Base-by-base conservation (phyloP, 2,888 invertebrate genomes). In the Chloroclysta siterata region DNA sequence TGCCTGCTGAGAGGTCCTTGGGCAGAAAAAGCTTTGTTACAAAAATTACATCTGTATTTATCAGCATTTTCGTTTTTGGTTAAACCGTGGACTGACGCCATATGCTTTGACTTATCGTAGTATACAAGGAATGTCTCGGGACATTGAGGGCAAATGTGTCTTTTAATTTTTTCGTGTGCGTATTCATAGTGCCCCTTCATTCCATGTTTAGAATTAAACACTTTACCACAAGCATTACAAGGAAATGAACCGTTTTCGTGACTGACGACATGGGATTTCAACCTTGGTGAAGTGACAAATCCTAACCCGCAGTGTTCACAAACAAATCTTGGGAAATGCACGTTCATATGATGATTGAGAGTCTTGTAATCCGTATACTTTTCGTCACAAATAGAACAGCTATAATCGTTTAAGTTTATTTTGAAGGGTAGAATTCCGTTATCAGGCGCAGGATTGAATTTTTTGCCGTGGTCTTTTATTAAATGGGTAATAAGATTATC, bases 151-250 rank as follows among this genome's bases (percentile, higher is more conserved):
- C 93, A 93, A 7, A 84, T 75, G 63, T 91, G 87, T 3, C 90
- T 76, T 65, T 87, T 89, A 0, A 87, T 86, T 66, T 86, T 88
- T 77, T 89, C 91, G 46, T 94, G 94, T 84, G 87, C 0, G 93
- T 8, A 7, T 36, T 36, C 93, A 51, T 87, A 82, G 63, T 94
- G 94, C 60, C 93, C 84, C 13, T 92, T 92, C 59, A 81, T 87
- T 0, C 87, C 82, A 68, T 90, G 89, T 39, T 84, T 84, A 0
- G 93, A 93, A 0, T 89, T 83, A 59, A 93, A 94, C 0, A 91
- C 80, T 75, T 94, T 94, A n/a, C 89, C 85, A 60, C 94, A 94
- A 8, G 77, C 83, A 0, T 92, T 90, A 64, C 94, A 94, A 14
- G 84, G 73, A 33, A 84, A 82, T 0, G 83, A 78, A 0, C 89